Conservation (phyloP, 2,797 vertebrate species). For the Onychomys leucogaster region DNA sequence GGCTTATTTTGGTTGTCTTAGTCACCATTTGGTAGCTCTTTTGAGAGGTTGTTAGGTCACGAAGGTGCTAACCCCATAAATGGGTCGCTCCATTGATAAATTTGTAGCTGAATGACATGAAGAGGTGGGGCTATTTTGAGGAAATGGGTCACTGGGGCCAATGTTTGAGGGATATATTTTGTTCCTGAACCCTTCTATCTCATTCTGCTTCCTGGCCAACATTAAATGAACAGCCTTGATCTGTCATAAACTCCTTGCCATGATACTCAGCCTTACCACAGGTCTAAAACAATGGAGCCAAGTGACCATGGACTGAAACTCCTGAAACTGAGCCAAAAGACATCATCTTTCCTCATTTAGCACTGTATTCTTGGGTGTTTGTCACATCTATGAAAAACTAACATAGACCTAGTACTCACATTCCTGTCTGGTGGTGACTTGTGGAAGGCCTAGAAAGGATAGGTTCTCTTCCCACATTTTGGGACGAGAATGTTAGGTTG, state of each 20-base stretch:
- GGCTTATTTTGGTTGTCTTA: background rate
- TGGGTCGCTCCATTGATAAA: background rate
- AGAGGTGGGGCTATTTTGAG: background rate
- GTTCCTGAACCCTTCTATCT: background rate
- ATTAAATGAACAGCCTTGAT: background rate
- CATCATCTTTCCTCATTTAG: background rate
- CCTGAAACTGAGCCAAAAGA: background rate
- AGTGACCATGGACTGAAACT: background rate
- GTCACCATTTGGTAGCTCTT: background rate
- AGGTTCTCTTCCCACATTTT: background rate
- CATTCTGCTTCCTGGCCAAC: background rate
- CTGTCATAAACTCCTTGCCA: background rate
- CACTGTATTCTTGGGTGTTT: background rate
- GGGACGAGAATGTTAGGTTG: background rate
- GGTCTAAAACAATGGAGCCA: background rate
- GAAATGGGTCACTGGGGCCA: background rate
- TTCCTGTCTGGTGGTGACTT: background rate
- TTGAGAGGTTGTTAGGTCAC: background rate
- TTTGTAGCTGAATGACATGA: background rate
- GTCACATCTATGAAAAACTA: background rate
- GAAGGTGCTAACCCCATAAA: background rate
- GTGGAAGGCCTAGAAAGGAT: background rate
- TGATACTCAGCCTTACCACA: background rate
- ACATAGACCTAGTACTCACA: background rate
- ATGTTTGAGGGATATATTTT: background rate